A percentile compares a stretch with the other conserved stretches of the same genome.
These are phyloP conservation scores for Palaemon carinicauda DNA, from an alignment of 1,140 invertebrate genomes.

Conservation along the genomic window DNA sequence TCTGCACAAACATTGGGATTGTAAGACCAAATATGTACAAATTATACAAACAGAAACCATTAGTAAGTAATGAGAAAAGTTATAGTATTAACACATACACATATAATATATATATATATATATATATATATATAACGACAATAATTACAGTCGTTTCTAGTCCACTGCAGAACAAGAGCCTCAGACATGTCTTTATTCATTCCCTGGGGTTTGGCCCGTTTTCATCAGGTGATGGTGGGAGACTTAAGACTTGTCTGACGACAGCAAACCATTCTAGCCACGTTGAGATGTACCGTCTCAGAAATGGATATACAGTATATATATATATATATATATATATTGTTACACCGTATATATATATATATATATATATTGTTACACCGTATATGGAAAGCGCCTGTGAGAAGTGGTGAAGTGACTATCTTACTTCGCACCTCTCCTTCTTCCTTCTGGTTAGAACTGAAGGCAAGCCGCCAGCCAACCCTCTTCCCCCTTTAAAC, in stretches of 20 bases:
- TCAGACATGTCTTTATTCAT: too few species aligned
- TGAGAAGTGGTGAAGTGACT: not conserved
- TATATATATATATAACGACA: not conserved
- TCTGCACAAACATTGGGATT: too few species aligned
- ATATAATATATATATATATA: slow-evolving; percentile 20
- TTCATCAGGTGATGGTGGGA: too few species aligned
- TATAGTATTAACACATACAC: not conserved
- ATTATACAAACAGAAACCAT: too few species aligned
- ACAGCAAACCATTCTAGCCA: too few species aligned
- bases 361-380: not conserved
- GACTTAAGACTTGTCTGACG: too few species aligned
- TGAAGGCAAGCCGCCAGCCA: not conserved
- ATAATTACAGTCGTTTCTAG: not conserved
- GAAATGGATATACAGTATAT: too few species aligned
- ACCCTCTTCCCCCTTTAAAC: not conserved
- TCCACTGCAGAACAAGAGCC: too few species aligned
- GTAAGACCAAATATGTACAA: too few species aligned
- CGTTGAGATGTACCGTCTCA: too few species aligned
- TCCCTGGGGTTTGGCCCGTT: too few species aligned
- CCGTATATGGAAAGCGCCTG: not conserved
- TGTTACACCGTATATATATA: not conserved
- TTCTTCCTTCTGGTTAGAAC: not conserved
- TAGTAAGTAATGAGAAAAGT: not conserved
- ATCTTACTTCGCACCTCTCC: not conserved
- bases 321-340: slow-evolving; percentile 30